A percentile compares a stretch with the other conserved stretches of the same genome.
These are phyloP conservation scores for Drosophila pseudoobscura DNA, from an alignment of 1,140 invertebrate genomes.

Conservation along the genomic window DNA sequence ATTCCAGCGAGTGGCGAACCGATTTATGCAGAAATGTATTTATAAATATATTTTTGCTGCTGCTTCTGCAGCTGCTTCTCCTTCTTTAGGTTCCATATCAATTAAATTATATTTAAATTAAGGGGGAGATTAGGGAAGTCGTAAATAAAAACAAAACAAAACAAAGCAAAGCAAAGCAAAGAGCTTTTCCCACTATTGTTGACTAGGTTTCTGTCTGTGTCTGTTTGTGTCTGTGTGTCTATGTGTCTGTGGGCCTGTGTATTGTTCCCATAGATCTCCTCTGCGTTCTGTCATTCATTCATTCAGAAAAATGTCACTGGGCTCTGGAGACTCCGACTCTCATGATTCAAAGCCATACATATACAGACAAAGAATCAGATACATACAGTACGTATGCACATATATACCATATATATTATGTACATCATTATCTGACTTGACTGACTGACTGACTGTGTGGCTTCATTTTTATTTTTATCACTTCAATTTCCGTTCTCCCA, in stretches of 20 bases:
- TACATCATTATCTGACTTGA: slow-evolving; percentile 40
- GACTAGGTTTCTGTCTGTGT: slow-evolving; percentile 1
- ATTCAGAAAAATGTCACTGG: slow-evolving; percentile 43
- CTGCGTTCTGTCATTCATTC: slow-evolving; percentile 5
- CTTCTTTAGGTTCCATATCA: slow-evolving; percentile 16
- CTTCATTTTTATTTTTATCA: slow-evolving; percentile 72
- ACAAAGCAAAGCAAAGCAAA: slow-evolving; percentile 6
- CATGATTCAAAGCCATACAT: slow-evolving; percentile 43
- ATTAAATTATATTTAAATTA: slow-evolving; percentile 37
- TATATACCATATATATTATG: slow-evolving; percentile 9
- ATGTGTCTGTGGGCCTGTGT: no score
- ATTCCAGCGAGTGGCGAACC: no score
- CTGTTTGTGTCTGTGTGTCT: no score
- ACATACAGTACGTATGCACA: slow-evolving; percentile 1
- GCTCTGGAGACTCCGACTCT: slow-evolving; percentile 12
- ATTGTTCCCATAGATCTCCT: slow-evolving; percentile 35
- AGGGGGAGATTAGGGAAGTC: slow-evolving; percentile 38
- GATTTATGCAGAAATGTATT: slow-evolving; percentile 17
- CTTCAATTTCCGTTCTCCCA: slow-evolving; percentile 72
- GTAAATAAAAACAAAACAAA: slow-evolving; percentile 17
- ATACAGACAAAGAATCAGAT: slow-evolving; percentile 4
- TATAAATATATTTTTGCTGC: neutral
- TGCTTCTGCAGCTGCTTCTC: slow-evolving; percentile 5
- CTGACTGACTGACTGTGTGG: slow-evolving; percentile 34
- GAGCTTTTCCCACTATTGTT: slow-evolving; percentile 37